Evolutionary conservation across 2,797 vertebrate genomes (phyloP).

Genomic region (Hoplostethus mediterraneus): DNA sequence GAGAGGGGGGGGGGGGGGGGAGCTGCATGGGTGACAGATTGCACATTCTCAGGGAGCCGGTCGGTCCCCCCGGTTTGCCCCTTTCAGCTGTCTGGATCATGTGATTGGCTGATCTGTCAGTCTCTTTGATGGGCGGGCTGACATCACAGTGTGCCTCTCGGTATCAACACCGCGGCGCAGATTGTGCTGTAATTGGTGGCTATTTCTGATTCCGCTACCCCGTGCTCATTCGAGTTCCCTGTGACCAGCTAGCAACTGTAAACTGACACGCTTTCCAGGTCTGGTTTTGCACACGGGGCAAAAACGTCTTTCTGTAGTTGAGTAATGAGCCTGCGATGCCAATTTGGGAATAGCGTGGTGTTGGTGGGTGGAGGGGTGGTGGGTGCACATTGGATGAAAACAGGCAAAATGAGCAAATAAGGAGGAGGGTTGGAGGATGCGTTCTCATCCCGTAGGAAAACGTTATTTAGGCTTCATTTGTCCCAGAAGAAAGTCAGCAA

Average conservation of each 20-base stretch:
- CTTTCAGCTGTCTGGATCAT: slow-evolving; percentile 1
- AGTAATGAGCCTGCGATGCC: slow-evolving; percentile 65
- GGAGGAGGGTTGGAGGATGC: slow-evolving; percentile 32
- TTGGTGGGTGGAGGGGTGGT: slow-evolving; percentile 33
- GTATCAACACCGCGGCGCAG: not conserved
- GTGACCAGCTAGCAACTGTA: slow-evolving; percentile 29
- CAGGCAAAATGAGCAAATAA: slow-evolving; percentile 56
- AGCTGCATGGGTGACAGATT: slow-evolving; percentile 30
- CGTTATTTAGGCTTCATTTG: slow-evolving; percentile 61
- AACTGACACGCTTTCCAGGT: slow-evolving; percentile 16
- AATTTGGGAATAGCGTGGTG: slow-evolving; percentile 45
- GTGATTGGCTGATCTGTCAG: slow-evolving; percentile 27
- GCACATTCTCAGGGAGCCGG: slow-evolving; percentile 9
- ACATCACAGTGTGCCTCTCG: not conserved
- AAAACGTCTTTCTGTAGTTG: slow-evolving; percentile 36
- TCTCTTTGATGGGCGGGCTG: slow-evolving; percentile 15
- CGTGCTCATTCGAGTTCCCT: slow-evolving; percentile 22
- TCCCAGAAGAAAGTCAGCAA: slow-evolving; percentile 59
- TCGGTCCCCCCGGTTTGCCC: slow-evolving; percentile 10
- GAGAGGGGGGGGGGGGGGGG: slow-evolving; percentile 47
- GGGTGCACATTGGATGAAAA: slow-evolving; percentile 41
- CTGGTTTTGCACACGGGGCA: slow-evolving; percentile 41
- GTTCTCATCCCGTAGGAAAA: slow-evolving; percentile 44
- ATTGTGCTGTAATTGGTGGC: slow-evolving; percentile 1
- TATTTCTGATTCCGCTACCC: slow-evolving; percentile 2